Evolutionary conservation across 2,797 vertebrate genomes (phyloP).

Genomic region (Ciconia nigra): DNA sequence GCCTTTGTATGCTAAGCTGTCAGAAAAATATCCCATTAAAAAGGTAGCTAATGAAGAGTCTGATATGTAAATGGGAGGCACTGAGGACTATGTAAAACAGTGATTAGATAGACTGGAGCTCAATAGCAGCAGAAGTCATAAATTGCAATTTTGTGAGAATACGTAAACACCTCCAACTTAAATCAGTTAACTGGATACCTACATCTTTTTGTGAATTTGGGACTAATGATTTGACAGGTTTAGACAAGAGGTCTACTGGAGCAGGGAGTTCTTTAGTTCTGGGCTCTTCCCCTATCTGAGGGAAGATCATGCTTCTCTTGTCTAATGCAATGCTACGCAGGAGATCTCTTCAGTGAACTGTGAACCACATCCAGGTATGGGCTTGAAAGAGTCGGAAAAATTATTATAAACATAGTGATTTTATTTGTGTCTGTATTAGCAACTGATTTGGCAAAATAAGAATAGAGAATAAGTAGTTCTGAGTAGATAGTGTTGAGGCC

Average conservation of each 20-base stretch:
- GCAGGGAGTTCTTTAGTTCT: background rate
- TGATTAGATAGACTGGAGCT: background rate
- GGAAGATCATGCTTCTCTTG: background rate
- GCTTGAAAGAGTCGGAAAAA: background rate
- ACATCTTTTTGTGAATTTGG: background rate
- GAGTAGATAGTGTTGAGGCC: background rate
- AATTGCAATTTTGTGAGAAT: background rate
- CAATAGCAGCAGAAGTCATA: background rate
- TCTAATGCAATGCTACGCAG: background rate
- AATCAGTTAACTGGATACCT: background rate
- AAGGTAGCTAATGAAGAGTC: background rate
- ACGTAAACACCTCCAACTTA: background rate
- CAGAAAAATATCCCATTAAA: background rate
- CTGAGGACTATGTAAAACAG: background rate
- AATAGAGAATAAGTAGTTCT: background rate
- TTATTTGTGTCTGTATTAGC: background rate
- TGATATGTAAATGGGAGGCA: background rate
- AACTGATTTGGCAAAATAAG: background rate
- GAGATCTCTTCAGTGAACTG: background rate
- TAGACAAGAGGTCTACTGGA: background rate
- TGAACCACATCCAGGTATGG: background rate
- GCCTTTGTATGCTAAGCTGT: background rate
- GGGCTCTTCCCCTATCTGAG: background rate
- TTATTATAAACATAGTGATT: background rate
- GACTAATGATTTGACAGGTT: background rate